A percentile compares a stretch with the other conserved stretches of the same genome.
These are phyloP conservation scores for Toxotes lorentzi DNA, from an alignment of 2,797 vertebrate genomes.

Conservation along the genomic window DNA sequence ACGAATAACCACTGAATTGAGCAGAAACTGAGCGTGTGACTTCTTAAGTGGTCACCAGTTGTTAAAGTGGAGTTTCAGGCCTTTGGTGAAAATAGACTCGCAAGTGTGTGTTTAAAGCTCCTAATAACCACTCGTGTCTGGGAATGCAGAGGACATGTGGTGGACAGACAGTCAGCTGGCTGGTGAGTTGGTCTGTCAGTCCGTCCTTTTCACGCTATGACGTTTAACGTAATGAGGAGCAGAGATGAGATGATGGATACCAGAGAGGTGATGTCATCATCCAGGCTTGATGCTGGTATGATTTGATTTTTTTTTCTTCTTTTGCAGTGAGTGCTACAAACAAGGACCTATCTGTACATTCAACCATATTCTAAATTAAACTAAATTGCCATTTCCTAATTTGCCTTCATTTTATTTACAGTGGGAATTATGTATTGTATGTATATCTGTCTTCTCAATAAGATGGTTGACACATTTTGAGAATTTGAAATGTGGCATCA, in stretches of 20 bases:
- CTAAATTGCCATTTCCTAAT: constrained; percentile 8
- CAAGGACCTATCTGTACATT: constrained; percentile 32
- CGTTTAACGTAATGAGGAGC: constrained; percentile 54
- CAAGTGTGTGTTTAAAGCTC: constrained; percentile 66
- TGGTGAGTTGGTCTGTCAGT: constrained; percentile 13
- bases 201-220: constrained; percentile 50
- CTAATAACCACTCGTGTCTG: constrained; percentile 73
- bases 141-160: constrained; percentile 70
- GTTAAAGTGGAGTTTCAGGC: constrained; percentile 47
- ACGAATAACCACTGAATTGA: constrained; percentile 1
- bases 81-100: constrained; percentile 68
- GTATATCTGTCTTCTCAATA: too few relatives aligned
- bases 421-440: constrained; percentile 1
- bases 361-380: constrained; percentile 34
- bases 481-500: too few relatives aligned
- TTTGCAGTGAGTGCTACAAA: not conserved
- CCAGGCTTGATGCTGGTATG: constrained; percentile 34
- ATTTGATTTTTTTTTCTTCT: constrained; percentile 43
- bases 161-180: constrained; percentile 60
- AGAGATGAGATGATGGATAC: constrained; percentile 60
- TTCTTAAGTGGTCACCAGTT: constrained; percentile 53
- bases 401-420: constrained; percentile 12
- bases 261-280: constrained; percentile 58
- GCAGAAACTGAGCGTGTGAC: constrained; percentile 38
- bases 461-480: too few relatives aligned